A percentile compares a stretch with the other conserved stretches of the same genome.
phyloP scores from a whole-genome alignment of 2,797 vertebrate genomes.

The Psittacula derbiana region DNA sequence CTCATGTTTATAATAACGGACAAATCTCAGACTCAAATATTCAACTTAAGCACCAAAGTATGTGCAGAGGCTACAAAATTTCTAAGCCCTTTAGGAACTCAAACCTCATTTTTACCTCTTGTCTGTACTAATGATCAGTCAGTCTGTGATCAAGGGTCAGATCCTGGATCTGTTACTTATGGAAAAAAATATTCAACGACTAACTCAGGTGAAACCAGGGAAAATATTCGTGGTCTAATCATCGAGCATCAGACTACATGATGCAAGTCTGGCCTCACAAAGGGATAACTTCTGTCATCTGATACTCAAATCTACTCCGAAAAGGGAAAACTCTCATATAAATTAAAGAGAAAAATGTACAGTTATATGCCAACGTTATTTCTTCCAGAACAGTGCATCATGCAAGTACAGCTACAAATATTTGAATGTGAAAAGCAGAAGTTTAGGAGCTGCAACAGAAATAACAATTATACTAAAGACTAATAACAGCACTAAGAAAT shows the following conservation, averaged over 20 bases:
- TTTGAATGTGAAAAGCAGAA: background rate
- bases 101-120: background rate
- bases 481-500: background rate
- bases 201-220: background rate
- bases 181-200: background rate
- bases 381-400: background rate
- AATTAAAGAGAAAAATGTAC: background rate
- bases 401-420: background rate
- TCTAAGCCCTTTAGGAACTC: background rate
- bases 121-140: background rate
- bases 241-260: fast-evolving
- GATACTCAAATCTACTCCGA: background rate
- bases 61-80: background rate
- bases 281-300: background rate
- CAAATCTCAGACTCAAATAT: background rate
- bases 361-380: background rate
- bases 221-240: background rate
- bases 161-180: background rate
- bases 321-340: background rate
- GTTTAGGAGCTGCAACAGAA: background rate
- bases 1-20: background rate
- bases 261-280: background rate
- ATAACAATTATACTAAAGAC: background rate
- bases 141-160: background rate
- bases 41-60: background rate